Conservation (phyloP, 2,888 invertebrate species). For the Drosophila ezoana region DNA sequence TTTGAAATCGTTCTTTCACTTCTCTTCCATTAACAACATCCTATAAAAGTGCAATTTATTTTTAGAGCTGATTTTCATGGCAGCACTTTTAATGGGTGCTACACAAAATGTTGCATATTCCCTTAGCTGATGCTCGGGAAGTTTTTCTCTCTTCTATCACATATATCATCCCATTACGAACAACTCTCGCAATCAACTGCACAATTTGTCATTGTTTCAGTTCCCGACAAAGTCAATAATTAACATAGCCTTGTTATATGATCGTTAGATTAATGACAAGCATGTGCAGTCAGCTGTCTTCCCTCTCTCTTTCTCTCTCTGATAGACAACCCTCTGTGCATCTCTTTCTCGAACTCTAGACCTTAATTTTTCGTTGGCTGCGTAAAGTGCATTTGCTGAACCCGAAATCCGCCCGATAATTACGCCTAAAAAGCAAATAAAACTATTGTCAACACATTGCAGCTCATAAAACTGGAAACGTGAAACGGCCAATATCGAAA, state of each 20-base stretch:
- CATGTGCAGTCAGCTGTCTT: conserved; percentile 40
- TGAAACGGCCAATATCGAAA: conserved; percentile 47
- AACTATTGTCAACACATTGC: conserved; percentile 73
- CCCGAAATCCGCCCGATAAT: conserved; percentile 52
- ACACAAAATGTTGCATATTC: neutral
- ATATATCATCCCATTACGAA: conserved; percentile 9
- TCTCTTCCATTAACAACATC: neutral
- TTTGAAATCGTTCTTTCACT: too few relatives aligned
- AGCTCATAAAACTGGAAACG: conserved; percentile 46
- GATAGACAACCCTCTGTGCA: too few relatives aligned
- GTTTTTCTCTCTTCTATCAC: neutral
- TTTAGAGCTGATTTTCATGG: conserved; percentile 2
- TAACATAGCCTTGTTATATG: conserved; percentile 54
- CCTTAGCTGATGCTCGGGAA: neutral
- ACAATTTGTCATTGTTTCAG: conserved; percentile 53
- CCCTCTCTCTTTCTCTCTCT: neutral
- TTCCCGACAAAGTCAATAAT: conserved; percentile 46
- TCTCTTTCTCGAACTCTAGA: neutral
- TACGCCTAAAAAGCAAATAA: conserved; percentile 74
- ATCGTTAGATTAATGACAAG: conserved; percentile 55
- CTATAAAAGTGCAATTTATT: neutral
- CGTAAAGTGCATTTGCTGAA: conserved; percentile 56
- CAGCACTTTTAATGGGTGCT: neutral
- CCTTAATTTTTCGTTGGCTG: neutral
- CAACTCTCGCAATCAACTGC: conserved; percentile 23